Percentiles rank a stretch among this genome's conserved stretches.
Evolutionary conservation across 2,113 vertebrate genomes (phyloP).

Genomic region (Alosa alosa): DNA sequence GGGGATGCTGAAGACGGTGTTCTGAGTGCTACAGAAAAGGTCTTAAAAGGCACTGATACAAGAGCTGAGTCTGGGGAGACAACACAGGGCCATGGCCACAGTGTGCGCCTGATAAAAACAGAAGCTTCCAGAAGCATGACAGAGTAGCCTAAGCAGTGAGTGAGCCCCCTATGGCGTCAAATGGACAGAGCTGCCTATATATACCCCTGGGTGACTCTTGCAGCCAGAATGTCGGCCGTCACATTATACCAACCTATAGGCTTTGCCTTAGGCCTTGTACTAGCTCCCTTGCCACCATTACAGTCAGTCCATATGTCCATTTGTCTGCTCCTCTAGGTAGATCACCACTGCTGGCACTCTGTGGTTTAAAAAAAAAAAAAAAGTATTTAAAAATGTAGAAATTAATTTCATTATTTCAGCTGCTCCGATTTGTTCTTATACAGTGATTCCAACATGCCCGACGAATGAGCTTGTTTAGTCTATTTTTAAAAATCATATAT

Average conservation of each 20-base stretch:
- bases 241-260: not conserved
- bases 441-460: not conserved
- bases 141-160: not conserved
- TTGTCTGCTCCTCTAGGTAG: constrained; percentile 27
- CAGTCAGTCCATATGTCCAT: constrained; percentile 24
- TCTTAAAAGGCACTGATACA: not conserved
- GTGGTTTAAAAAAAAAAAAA: not conserved
- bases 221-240: not conserved
- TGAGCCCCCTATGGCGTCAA: not conserved
- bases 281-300: constrained; percentile 15
- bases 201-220: not conserved
- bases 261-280: not conserved
- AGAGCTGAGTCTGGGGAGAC: not conserved
- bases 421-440: not conserved
- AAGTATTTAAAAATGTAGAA: not conserved
- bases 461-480: not conserved
- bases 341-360: constrained; percentile 18
- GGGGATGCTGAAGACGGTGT: not conserved
- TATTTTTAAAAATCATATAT: not conserved
- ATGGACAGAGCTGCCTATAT: constrained; percentile 6
- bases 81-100: not conserved
- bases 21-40: not conserved
- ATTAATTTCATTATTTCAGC: not conserved
- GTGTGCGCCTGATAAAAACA: not conserved
- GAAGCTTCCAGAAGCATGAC: not conserved